Conservation (phyloP, 2,113 vertebrate species). For the Phyllopteryx taeniolatus region DNA sequence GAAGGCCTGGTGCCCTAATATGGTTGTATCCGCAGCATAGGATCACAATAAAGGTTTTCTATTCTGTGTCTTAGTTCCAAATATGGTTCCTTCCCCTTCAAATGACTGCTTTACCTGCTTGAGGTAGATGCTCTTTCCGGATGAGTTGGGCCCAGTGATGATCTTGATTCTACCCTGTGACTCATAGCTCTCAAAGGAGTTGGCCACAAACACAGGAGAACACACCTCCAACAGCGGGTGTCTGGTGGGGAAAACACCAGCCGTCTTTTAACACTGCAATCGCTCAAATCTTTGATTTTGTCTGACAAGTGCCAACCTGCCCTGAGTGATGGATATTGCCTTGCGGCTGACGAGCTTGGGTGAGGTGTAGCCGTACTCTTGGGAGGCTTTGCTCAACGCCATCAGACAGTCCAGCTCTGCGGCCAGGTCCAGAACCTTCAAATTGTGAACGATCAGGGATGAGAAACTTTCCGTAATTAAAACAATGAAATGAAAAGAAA, state of each 20-base stretch:
- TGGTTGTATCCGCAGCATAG: too few relatives aligned
- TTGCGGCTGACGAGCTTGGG: conserved; percentile 70
- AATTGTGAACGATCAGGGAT: neutral
- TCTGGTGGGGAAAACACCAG: conserved; percentile 57
- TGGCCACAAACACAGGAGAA: conserved; percentile 87
- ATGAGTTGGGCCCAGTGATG: conserved; percentile 94
- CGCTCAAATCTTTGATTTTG: neutral
- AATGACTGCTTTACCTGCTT: conserved; percentile 78
- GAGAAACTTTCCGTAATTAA: conserved; percentile 1
- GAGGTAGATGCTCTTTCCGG: conserved; percentile 93
- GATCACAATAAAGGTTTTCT: too few relatives aligned
- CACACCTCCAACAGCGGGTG: conserved; percentile 93
- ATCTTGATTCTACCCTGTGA: conserved; percentile 82
- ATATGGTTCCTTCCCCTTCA: neutral
- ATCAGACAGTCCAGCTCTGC: conserved; percentile 92
- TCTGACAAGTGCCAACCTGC: conserved; percentile 65
- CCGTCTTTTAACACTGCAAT: neutral
- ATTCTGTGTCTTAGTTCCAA: too few relatives aligned
- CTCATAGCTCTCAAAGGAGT: conserved; percentile 79
- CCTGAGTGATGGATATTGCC: conserved; percentile 69
- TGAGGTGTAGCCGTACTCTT: conserved; percentile 85
- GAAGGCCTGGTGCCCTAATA: too few relatives aligned
- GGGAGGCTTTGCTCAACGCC: conserved; percentile 83
- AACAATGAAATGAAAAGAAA: neutral
- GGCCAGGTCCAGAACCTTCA: conserved; percentile 79